phyloP scores from a whole-genome alignment of 2,888 invertebrate genomes.

The Machimus atricapillus region DNA sequence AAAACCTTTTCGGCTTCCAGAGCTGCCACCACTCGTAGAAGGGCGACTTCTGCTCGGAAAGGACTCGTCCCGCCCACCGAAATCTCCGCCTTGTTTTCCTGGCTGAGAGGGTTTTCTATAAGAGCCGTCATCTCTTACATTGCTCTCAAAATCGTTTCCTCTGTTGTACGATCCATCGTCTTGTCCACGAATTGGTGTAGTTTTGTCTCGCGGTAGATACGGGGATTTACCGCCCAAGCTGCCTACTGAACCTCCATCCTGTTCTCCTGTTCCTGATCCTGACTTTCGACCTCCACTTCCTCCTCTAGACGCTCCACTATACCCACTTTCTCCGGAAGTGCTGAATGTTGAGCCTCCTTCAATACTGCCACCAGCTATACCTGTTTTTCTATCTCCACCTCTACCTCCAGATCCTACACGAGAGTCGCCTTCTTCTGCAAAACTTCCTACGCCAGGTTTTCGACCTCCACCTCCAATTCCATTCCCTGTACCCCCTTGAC shows the following conservation, averaged over 20 bases:
- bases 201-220: slow-evolving; percentile 30
- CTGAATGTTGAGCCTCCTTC: slow-evolving; percentile 22
- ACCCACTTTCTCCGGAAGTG: slow-evolving; percentile 35
- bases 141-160: background rate
- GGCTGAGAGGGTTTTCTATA: background rate
- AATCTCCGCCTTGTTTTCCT: background rate
- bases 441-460: background rate
- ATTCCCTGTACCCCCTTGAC: background rate
- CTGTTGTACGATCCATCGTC: background rate
- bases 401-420: background rate
- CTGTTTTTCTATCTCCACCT: slow-evolving; percentile 41
- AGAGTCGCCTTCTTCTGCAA: background rate
- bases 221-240: background rate
- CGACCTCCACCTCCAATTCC: background rate
- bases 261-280: background rate
- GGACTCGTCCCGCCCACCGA: background rate
- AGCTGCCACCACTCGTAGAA: background rate
- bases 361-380: slow-evolving; percentile 39
- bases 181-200: slow-evolving; percentile 37
- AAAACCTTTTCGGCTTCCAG: background rate
- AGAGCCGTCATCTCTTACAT: background rate
- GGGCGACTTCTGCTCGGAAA: background rate
- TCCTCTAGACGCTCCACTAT: background rate
- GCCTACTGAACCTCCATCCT: background rate
- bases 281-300: background rate